Base-by-base conservation (phyloP, 1,140 invertebrate genomes). In the Helicoverpa armigera region DNA sequence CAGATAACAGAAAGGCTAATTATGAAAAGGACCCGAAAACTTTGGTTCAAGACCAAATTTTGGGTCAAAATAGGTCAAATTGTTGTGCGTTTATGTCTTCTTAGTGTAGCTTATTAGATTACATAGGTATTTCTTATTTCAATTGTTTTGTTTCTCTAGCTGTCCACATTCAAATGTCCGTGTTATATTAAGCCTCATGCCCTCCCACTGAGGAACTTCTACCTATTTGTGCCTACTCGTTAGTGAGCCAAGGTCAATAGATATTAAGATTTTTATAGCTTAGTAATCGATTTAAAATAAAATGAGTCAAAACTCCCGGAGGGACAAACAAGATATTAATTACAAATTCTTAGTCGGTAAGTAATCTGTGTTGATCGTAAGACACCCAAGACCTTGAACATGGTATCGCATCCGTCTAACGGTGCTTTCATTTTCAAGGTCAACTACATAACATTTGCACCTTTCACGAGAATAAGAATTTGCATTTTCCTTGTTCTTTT, bases 161-260 rank as follows among this genome's bases (percentile, higher is more conserved):
- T 14, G 50, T 50, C 50, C 69, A 72, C 69, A 50, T 72, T 72
- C 5, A 16, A n/a, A 54, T 72, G 50, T 18, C 50, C 58, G 43
- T 61, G 73, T 60, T 75, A 75, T 61, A 61, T 61, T 75, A 75
- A 75, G 56, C 58, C 14, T 14, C 13, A 23, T 35, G 31, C 14
- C 58, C 73, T 75, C 73, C 73, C 58, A 61, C 73, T 43, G 43
- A 60, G 73, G 14, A 16, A 31, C 50, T 53, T 50, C 16, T 50
- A 50, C 43, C 43, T 75, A 60, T 63, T 60, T n/a, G 54, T 58
- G 18, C 58, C 31, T 61, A 23, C 54, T 75, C 50, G 35, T 61
- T 61, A 60, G 13, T 61, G 13, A 56, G 10, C n/a, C 73, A 75
- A 75, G 73, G 73, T 75, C 43, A 13, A 23, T 11, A 18, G 12